Conservation (phyloP, 2,797 vertebrate genomes). For the Artibeus jamaicensis region DNA sequence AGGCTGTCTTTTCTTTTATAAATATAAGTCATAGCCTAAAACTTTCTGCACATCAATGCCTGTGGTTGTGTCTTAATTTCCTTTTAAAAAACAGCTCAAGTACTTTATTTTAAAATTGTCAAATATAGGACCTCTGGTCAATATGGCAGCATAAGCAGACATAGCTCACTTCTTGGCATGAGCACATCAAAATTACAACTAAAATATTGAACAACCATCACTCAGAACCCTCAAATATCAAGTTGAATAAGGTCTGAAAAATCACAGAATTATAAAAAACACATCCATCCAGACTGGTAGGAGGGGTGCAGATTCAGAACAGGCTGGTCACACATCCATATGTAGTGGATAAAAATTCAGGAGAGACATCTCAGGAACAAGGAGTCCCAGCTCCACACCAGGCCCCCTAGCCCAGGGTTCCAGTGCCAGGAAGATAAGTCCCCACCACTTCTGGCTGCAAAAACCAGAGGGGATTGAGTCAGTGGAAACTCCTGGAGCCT, state of each 20-base stretch:
- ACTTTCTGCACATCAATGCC: slow-evolving; percentile 40
- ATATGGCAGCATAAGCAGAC: neutral
- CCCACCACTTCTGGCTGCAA: neutral
- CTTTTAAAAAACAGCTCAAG: neutral
- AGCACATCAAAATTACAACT: neutral
- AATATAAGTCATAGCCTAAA: slow-evolving; percentile 1
- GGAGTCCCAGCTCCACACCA: neutral
- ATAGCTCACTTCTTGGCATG: neutral
- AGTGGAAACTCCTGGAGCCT: neutral
- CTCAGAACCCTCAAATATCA: neutral
- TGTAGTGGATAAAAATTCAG: neutral
- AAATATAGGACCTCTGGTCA: neutral
- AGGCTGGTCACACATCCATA: neutral
- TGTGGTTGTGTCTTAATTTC: slow-evolving; percentile 5
- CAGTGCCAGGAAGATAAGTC: neutral
- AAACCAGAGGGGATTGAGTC: neutral
- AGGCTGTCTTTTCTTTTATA: slow-evolving; percentile 42
- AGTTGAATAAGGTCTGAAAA: neutral
- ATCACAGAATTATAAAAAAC: neutral
- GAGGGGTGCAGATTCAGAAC: neutral
- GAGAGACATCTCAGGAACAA: neutral
- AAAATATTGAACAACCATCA: neutral
- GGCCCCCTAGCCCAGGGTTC: neutral
- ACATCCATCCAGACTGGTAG: neutral
- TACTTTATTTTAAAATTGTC: slow-evolving; percentile 22